Evolutionary conservation across 2,113 vertebrate species (phyloP).

Genomic region (Thalassoma bifasciatum): DNA sequence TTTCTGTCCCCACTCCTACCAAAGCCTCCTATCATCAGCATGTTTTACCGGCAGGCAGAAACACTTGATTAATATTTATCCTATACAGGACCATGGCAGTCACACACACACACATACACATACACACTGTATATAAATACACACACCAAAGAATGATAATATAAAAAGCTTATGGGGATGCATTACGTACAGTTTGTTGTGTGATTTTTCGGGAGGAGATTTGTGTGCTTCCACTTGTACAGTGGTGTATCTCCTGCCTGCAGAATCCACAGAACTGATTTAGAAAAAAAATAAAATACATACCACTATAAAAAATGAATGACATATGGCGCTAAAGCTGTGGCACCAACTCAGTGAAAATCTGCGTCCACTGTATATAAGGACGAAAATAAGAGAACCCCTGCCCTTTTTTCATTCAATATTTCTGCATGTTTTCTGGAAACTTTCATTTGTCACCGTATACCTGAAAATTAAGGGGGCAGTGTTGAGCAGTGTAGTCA

Average conservation of each 20-base stretch:
- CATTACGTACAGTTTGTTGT: not conserved
- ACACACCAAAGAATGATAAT: not conserved
- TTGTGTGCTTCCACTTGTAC: not conserved
- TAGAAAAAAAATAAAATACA: not conserved
- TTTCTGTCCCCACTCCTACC: slow-evolving; percentile 14
- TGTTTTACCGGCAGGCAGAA: slow-evolving; percentile 40
- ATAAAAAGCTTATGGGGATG: not conserved
- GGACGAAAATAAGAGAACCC: too few species aligned
- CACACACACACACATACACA: not conserved
- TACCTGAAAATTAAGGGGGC: too few species aligned
- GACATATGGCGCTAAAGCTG: too few species aligned
- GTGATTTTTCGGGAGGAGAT: not conserved
- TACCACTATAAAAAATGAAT: too few species aligned
- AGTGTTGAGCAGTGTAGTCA: too few species aligned
- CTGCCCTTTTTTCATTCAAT: too few species aligned
- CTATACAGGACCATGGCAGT: slow-evolving; percentile 3
- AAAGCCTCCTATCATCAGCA: slow-evolving; percentile 9
- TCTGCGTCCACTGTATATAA: too few species aligned
- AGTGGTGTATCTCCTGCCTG: not conserved
- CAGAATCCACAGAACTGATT: not conserved
- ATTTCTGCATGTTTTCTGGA: too few species aligned
- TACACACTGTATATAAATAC: too few species aligned
- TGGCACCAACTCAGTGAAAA: too few species aligned
- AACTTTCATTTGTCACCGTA: too few species aligned
- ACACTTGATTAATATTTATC: slow-evolving; percentile 41